A percentile compares a stretch with the other conserved stretches of the same genome.
phyloP scores from a whole-genome alignment of 1,140 invertebrate genomes.

The Apis dorsata region DNA sequence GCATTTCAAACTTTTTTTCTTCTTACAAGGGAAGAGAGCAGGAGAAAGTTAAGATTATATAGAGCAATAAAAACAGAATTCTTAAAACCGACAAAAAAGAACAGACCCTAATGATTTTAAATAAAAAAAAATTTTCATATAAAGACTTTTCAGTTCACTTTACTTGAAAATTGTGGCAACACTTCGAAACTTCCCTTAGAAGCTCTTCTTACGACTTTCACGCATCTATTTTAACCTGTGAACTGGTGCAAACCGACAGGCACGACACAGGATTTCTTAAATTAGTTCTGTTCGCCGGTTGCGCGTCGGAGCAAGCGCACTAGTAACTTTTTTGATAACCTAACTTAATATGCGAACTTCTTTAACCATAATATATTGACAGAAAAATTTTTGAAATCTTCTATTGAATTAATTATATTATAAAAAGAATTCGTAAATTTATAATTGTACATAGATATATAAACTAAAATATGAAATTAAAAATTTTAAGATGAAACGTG shows the following conservation, averaged over 20 bases:
- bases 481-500: background rate
- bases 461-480: background rate
- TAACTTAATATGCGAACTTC: conserved; percentile 1
- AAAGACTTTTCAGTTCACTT: background rate
- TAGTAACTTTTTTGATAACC: conserved; percentile 30
- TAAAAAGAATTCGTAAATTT: background rate
- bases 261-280: conserved; percentile 77
- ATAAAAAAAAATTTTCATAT: background rate
- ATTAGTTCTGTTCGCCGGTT: conserved; percentile 76
- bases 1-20: conserved; percentile 5
- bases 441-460: background rate
- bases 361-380: background rate
- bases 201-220: conserved; percentile 69
- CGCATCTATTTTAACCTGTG: conserved; percentile 78
- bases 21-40: background rate
- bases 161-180: background rate
- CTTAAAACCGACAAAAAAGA: background rate
- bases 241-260: conserved; percentile 76
- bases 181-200: conserved; percentile 31
- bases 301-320: conserved; percentile 60
- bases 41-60: background rate
- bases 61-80: background rate
- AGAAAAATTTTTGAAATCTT: background rate
- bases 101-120: background rate
- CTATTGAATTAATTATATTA: background rate